A percentile compares a stretch with the other conserved stretches of the same genome.
Conservation (phyloP, 35 echinoderm and acorn worm species). For the Eucidaris tribuloides region DNA sequence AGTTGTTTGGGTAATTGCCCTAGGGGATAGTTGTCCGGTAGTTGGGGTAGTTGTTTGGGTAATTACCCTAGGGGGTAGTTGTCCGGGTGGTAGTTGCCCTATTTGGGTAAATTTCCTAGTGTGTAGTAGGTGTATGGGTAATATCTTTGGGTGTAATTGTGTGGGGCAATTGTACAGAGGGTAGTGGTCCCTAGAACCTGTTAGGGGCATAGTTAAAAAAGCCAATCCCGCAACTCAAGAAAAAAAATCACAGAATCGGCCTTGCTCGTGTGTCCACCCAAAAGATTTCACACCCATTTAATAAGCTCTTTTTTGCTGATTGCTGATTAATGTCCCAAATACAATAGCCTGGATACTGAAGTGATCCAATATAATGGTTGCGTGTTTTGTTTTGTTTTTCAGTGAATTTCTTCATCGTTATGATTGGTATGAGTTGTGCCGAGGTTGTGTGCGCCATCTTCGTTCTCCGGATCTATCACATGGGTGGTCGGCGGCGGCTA, state of each 20-base stretch:
- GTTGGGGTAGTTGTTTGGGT: no score
- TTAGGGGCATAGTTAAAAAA: background rate
- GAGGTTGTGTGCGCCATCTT: slow-evolving; percentile 5
- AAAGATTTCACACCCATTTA: background rate
- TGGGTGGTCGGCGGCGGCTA: background rate
- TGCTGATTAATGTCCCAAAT: background rate
- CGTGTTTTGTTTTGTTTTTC: background rate
- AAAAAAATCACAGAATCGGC: background rate
- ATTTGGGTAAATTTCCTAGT: no score
- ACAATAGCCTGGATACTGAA: background rate
- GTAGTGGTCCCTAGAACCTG: no score
- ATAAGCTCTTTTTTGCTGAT: background rate
- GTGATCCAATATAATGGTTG: background rate
- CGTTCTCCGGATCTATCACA: slow-evolving; percentile 10
- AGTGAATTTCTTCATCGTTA: slow-evolving; percentile 11
- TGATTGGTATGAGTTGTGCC: slow-evolving; percentile 8
- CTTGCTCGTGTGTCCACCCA: background rate
- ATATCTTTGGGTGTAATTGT: no score
- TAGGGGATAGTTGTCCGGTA: no score
- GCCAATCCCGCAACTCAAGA: background rate
- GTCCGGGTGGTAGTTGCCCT: no score
- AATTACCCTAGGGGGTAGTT: no score
- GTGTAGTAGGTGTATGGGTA: no score
- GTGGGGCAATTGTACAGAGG: no score
- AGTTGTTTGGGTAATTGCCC: no score